These are phyloP conservation scores for Oreocharis arfaki DNA, from an alignment of 2,113 vertebrate genomes.

Conservation along the genomic window DNA sequence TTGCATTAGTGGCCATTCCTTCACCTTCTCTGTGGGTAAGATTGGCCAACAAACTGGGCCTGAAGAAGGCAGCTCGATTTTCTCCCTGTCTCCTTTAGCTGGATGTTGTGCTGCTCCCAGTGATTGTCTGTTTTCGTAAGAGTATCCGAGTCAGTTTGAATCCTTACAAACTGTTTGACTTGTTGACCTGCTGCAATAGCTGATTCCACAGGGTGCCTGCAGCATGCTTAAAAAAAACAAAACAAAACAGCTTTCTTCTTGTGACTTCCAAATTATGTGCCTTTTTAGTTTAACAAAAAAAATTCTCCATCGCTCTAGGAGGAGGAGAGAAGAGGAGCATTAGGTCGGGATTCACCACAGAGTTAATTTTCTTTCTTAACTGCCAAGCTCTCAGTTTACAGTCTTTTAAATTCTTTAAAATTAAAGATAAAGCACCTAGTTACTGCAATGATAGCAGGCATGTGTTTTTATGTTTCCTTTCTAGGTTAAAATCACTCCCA, in stretches of 20 bases:
- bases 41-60: background rate
- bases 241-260: background rate
- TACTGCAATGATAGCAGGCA: background rate
- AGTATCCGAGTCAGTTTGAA: background rate
- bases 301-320: background rate
- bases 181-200: constrained; percentile 17
- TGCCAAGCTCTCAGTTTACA: background rate
- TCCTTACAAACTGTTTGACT: constrained; percentile 10
- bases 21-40: background rate
- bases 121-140: background rate
- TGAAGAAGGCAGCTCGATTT: background rate
- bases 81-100: background rate
- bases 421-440: background rate
- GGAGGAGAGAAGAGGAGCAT: background rate
- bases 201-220: constrained; percentile 31
- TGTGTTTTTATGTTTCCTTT: background rate
- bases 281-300: constrained; percentile 9
- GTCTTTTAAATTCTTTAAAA: background rate
- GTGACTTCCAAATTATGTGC: background rate
- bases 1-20: background rate
- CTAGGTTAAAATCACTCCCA: background rate
- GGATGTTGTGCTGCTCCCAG: background rate
- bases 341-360: background rate
- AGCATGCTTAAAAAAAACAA: background rate
- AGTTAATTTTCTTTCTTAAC: background rate